Conservation (phyloP, 2,888 invertebrate genomes). For the Rapana venosa region DNA sequence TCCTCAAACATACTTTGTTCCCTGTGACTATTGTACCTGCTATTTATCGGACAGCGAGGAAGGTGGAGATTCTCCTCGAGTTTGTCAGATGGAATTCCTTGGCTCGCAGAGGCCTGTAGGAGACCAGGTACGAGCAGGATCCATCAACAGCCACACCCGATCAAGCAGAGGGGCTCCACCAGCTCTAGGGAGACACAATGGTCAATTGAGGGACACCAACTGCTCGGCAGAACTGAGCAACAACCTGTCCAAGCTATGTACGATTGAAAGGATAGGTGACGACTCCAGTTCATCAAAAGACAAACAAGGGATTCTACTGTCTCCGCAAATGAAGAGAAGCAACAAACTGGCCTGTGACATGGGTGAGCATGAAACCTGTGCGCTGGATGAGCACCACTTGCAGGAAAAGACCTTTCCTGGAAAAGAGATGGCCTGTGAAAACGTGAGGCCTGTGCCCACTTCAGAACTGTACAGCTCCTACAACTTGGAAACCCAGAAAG, state of each 20-base stretch:
- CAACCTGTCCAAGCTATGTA: not conserved
- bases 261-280: not conserved
- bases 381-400: not conserved
- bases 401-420: not conserved
- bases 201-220: too few species aligned
- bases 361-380: not conserved
- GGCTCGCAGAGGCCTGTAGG: not conserved
- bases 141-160: not conserved
- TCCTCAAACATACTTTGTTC: not conserved
- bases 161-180: not conserved
- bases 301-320: not conserved
- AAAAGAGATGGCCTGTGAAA: not conserved
- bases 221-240: not conserved
- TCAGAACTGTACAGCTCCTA: not conserved
- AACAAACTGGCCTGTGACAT: not conserved
- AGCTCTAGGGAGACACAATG: too few species aligned
- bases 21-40: not conserved
- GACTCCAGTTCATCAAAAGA: not conserved
- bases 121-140: not conserved
- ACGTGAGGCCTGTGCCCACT: not conserved
- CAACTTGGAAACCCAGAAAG: not conserved
- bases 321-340: too few species aligned
- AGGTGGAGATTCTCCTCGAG: not conserved
- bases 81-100: not conserved
- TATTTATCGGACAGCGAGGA: not conserved